phyloP scores from a whole-genome alignment of 2,888 invertebrate species.

The Nymphalis polychloros region DNA sequence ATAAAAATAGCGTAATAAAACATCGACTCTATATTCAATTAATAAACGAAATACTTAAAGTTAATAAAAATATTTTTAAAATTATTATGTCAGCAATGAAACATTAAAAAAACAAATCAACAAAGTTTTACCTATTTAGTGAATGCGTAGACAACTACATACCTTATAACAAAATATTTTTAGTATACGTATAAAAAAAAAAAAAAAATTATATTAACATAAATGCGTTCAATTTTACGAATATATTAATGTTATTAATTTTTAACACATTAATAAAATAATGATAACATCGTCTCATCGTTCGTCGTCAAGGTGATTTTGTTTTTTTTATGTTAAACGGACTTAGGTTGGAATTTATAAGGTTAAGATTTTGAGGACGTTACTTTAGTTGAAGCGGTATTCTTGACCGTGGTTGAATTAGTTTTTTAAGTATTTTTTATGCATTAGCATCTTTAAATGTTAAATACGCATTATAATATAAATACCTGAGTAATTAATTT shows the following conservation, averaged over 20 bases:
- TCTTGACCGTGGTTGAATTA: slow-evolving; percentile 25
- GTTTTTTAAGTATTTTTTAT: slow-evolving; percentile 18
- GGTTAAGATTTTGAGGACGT: slow-evolving; percentile 20
- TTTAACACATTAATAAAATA: slow-evolving; percentile 12
- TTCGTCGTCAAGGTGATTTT: slow-evolving; percentile 18
- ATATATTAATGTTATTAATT: not conserved
- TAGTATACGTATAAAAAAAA: no score
- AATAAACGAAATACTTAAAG: no score
- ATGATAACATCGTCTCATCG: slow-evolving; percentile 7
- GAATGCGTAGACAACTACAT: not conserved
- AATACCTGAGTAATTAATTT: not conserved
- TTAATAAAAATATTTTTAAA: no score
- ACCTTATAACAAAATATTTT: not conserved
- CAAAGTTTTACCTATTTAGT: no score
- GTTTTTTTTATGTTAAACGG: slow-evolving; percentile 15
- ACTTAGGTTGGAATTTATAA: slow-evolving; percentile 23
- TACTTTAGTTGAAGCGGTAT: slow-evolving; percentile 11
- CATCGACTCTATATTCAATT: no score
- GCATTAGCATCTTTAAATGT: not conserved
- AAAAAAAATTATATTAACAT: not conserved
- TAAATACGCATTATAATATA: not conserved
- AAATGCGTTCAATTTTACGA: not conserved
- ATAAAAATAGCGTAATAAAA: no score
- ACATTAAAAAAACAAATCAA: no score
- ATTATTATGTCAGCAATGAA: no score